Evolutionary conservation across 2,797 vertebrate genomes (phyloP), one percentile per base, ranked within the genome.

Genomic region (Brachyalestes nurse): DNA sequence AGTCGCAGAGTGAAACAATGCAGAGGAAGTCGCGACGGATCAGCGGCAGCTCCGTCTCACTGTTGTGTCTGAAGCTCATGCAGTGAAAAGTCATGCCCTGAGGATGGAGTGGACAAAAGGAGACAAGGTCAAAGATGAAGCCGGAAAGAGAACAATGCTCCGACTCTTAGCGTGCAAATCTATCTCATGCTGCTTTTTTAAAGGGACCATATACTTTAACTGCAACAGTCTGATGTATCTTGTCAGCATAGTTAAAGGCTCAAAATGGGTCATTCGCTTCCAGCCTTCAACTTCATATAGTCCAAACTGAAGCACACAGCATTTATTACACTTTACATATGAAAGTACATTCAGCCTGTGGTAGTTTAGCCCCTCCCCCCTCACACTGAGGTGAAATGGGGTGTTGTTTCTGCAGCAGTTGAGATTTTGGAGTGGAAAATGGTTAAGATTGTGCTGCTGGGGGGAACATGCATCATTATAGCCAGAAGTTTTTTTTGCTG

Each of bases 51-150:
- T 45, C 53, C 73, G 71, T 47, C 45, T 47, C 73, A 70, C 74
- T 77, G 79, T 81, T 72, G 76, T 79, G 76, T 66, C 73, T 82
- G 73, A 42, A 58, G 67, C 73, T 79, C 78, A 40, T 69, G 75
- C 81, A 73, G 72, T 79, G 89, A 91, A 89, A 86, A 86, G 89
- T 79, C 85, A 88, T 87, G 87, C 82, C 85, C 80, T 86, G 79
- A 81, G 81, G 0, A 0, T 16, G n/a, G 67, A 80, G 69, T 73
- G 79, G 77, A 86, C 83, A 83, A 85, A 84, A 82, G 75, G 72
- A 80, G 78, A 80, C 65, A 75, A 87, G 83, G 86, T 86, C 83
- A 86, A 21, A 82, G 83, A 77, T 77, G 42, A 61, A 65, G 75
- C 65, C 65, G 74, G 82, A 79, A 85, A 84, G 81, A 81, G 84